These are phyloP conservation scores for Limnodromus scolopaceus DNA, from an alignment of 2,797 vertebrate species.

Conservation along the genomic window DNA sequence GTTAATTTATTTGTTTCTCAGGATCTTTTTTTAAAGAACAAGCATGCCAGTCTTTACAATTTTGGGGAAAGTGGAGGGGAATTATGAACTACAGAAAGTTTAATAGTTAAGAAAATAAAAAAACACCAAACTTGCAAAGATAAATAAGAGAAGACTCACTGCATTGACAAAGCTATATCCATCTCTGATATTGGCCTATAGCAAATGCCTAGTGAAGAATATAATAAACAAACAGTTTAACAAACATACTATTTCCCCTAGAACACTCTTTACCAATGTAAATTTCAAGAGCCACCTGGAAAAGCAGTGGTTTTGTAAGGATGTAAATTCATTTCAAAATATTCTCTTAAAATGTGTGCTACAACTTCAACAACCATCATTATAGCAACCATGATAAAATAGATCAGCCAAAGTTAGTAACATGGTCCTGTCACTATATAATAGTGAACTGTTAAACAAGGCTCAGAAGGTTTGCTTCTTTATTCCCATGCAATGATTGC, in stretches of 20 bases:
- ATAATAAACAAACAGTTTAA: background rate
- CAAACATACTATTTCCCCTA: background rate
- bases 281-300: background rate
- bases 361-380: background rate
- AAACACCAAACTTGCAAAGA: accelerated
- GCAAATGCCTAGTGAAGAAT: background rate
- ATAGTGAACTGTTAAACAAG: background rate
- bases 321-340: background rate
- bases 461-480: background rate
- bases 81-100: background rate
- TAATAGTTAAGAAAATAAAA: background rate
- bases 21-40: background rate
- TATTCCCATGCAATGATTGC: background rate
- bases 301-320: background rate
- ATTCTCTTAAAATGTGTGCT: background rate
- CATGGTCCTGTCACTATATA: background rate
- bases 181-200: background rate
- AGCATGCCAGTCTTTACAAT: background rate
- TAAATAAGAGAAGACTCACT: background rate
- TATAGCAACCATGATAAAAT: background rate
- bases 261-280: background rate
- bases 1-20: background rate
- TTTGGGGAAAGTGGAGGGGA: background rate
- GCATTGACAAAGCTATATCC: background rate
- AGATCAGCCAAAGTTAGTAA: background rate